phyloP scores from a whole-genome alignment of 2,888 invertebrate genomes.

The Bombylius major region DNA sequence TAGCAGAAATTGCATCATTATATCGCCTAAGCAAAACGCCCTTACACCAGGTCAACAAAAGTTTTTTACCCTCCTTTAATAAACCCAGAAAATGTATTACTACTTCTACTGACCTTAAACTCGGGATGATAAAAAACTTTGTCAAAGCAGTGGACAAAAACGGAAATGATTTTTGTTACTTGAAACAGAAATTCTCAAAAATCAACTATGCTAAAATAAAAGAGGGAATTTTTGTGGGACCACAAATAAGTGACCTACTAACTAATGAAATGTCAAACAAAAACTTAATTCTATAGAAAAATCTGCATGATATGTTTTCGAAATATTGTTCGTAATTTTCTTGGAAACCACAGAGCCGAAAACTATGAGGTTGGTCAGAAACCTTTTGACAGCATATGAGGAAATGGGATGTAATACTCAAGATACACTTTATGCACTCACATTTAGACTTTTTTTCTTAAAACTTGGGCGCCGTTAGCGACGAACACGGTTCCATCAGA shows the following conservation, averaged over 20 bases:
- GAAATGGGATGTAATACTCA: neutral
- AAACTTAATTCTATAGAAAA: neutral
- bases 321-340: neutral
- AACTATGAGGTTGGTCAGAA: neutral
- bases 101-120: too few relatives aligned
- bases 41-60: conserved; percentile 7
- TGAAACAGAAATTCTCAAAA: too few relatives aligned
- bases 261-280: neutral
- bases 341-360: neutral
- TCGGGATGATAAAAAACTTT: too few relatives aligned
- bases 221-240: neutral
- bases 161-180: too few relatives aligned
- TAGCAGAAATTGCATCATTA: too few relatives aligned
- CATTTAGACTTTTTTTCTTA: neutral
- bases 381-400: neutral
- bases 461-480: neutral
- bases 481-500: conserved; percentile 18
- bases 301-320: neutral
- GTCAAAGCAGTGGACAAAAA: too few relatives aligned
- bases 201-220: too few relatives aligned
- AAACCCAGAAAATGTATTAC: conserved; percentile 1
- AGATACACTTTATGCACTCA: neutral
- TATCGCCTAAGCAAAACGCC: conserved; percentile 4
- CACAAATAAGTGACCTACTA: neutral
- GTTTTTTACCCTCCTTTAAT: conserved; percentile 6